Conservation (phyloP, 2,113 vertebrate species). For the Ceratotherium simum region DNA sequence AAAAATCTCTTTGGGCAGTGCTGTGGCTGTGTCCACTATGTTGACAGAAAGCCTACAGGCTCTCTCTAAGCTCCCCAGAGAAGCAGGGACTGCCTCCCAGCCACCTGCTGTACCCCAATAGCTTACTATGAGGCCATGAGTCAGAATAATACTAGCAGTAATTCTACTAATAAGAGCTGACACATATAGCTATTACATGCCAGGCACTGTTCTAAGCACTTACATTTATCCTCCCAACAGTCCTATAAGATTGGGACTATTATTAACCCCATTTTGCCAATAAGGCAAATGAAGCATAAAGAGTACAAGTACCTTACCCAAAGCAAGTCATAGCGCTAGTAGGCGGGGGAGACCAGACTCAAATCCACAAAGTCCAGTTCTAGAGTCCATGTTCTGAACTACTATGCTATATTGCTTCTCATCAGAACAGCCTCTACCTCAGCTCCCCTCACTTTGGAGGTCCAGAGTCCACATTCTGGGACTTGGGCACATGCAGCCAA, state of each 20-base stretch:
- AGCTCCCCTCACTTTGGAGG: not conserved
- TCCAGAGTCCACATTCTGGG: not conserved
- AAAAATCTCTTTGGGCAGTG: not conserved
- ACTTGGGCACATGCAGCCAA: not conserved
- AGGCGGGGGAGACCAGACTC: not conserved
- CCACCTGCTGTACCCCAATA: slow-evolving; percentile 8
- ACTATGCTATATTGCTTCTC: not conserved
- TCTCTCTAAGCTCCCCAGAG: not conserved
- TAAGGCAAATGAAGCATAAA: slow-evolving; percentile 41
- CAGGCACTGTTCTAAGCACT: not conserved
- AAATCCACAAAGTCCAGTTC: not conserved
- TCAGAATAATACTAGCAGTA: slow-evolving; percentile 31
- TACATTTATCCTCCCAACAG: slow-evolving; percentile 4
- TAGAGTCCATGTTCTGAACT: not conserved
- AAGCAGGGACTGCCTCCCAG: slow-evolving; percentile 22
- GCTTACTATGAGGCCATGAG: not conserved
- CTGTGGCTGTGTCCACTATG: not conserved
- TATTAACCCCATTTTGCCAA: slow-evolving; percentile 34
- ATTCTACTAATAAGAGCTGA: slow-evolving; percentile 28
- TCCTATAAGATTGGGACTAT: not conserved
- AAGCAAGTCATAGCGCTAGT: not conserved
- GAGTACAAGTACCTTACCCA: not conserved
- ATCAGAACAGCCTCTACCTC: not conserved
- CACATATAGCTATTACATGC: not conserved
- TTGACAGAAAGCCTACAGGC: not conserved